Evolutionary conservation across 2,888 invertebrate species (phyloP).

Genomic region (Hesperia comma): DNA sequence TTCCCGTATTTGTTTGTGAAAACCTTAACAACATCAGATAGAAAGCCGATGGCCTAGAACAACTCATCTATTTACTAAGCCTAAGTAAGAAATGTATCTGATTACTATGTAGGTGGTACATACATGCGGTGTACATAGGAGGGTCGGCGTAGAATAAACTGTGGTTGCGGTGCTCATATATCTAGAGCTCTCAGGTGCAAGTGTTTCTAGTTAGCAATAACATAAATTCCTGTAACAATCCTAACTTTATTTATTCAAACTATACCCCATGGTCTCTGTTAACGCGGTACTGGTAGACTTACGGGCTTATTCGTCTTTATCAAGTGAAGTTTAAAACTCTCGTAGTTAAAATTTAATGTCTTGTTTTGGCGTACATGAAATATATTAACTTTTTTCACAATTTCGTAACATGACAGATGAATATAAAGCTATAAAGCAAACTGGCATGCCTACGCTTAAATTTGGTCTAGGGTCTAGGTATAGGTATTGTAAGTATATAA

Average conservation of each 20-base stretch:
- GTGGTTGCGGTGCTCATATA: constrained; percentile 33
- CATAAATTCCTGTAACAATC: constrained; percentile 34
- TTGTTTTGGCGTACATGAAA: too few relatives aligned
- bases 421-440: too few relatives aligned
- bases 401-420: too few relatives aligned
- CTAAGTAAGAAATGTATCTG: constrained; percentile 15
- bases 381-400: too few relatives aligned
- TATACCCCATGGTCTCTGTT: neutral
- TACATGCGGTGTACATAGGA: constrained; percentile 9
- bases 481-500: neutral
- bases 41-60: constrained; percentile 34
- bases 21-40: constrained; percentile 17
- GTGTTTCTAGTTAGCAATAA: constrained; percentile 30
- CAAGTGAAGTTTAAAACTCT: too few relatives aligned
- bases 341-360: too few relatives aligned
- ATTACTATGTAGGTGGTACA: constrained; percentile 16
- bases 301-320: too few relatives aligned
- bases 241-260: constrained; percentile 29
- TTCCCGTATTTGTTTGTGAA: constrained; percentile 34
- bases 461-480: too few relatives aligned
- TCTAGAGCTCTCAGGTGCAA: constrained; percentile 36
- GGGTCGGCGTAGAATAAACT: constrained; percentile 34
- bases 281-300: neutral
- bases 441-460: too few relatives aligned
- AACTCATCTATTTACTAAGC: constrained; percentile 23